Base-by-base conservation (phyloP, 2,888 invertebrate species). In the Dynastes hyllus region DNA sequence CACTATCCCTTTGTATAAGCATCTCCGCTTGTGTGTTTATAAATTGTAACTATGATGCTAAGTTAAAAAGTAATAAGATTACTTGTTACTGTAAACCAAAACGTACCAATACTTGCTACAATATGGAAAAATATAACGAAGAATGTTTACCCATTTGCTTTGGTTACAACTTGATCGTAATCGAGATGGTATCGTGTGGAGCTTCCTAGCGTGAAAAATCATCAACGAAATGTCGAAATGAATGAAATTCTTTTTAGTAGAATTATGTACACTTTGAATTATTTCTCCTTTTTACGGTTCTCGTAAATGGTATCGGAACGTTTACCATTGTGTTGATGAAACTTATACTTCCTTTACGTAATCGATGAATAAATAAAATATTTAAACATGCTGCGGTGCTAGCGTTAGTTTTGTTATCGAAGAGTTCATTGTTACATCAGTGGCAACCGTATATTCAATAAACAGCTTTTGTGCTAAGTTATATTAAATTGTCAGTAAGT, bases 141-240 rank as follows among this genome's bases (percentile, higher is more conserved):
- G 13, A 63, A 63, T 63, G 9, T 63, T 63, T 16, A 22, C 55
- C 8, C 40, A 22, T 71, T 75, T 75, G 61, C 73, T 75, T 75
- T 61, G 73, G 50, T 61, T 37, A 61, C 73, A 61, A 61, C 27
- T 45, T 51, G 40, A 32, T 75, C 45, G 73, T 66, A 78, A 78
- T 78, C 71, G 73, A 78, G 65, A 65, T 27, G 73, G 37, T 73
- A 73, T 78, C 71, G 78, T 78, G 73, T 73, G 78, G 73, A 40
- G 78, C 70, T 63, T 45, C 65, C 53, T 71, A 73, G 73, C 78
- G 78, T 78, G 71, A 71, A 73, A 71, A 78, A 78, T 78, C 65
- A 66, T 78, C 22, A 73, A 73, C 51, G 32, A 45, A 45, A 73
- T 61, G 63, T 70, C 50, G 50, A 45, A 29, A 13, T 65, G 73